Base-by-base conservation (phyloP, 2,888 invertebrate genomes). In the Rhaphigaster nebulosa region DNA sequence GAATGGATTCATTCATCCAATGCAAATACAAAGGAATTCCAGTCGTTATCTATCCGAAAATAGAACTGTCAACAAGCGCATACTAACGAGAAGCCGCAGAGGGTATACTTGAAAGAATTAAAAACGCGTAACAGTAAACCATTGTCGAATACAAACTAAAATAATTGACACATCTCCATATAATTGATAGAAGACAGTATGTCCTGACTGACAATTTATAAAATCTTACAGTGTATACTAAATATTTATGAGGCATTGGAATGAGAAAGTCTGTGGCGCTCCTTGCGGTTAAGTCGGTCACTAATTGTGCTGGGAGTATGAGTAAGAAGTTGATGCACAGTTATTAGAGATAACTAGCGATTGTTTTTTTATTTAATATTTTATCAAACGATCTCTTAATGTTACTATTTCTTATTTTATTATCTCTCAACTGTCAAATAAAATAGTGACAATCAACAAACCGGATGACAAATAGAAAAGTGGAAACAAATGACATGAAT, bases 241-340 rank as follows among this genome's bases (percentile, higher is more conserved):
- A 76, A 76, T 76, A 76, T 76, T 76, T 76, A 76, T 76, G 70
- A 76, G 34, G 20, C 34, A 38, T 2, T 76, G 70, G 70, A 76
- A 76, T 76, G 70, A 76, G 70, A 76, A 76, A 76, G 65, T 65
- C 65, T 4, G 29, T 15, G 65, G 38, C 70, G 70, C 70, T 76
- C 70, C 70, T 76, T 34, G 70, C 38, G 70, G 70, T 23, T 76
- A 76, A 20, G 38, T 76, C 38, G 70, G 34, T 76, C 34, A 76
- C 38, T 76, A 76, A 76, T 38, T 76, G 23, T 3, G 10, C 18
- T 18, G 70, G 18, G 6, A 29, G 65, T 5, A 65, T n/a, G 60
- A 26, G 60, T 60, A n/a, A n/a, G 60, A 60, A 12, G 20, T 60
- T 23, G 60, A 6, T 60, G 4, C 60, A 1, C 10, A 10, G 10